Evolutionary conservation across 2,113 vertebrate genomes (phyloP).

Genomic region (Peromyscus californicus): DNA sequence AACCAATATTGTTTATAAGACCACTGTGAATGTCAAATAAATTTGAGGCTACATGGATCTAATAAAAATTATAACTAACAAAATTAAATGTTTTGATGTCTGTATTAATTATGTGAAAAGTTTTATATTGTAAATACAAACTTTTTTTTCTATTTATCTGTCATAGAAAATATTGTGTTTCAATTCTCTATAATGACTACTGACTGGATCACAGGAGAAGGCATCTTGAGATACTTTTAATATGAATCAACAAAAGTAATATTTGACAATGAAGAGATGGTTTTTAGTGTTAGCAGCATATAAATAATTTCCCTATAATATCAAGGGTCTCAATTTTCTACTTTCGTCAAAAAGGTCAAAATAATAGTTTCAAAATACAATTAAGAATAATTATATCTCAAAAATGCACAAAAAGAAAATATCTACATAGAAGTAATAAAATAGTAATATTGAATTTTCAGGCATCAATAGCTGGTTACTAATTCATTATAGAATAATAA

Average conservation of each 20-base stretch:
- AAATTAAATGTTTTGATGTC: background rate
- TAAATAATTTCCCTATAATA: background rate
- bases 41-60: background rate
- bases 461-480: background rate
- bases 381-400: background rate
- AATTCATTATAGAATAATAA: background rate
- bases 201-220: background rate
- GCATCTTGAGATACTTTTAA: background rate
- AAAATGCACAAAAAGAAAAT: constrained; percentile 4
- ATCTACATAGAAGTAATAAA: background rate
- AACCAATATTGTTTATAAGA: background rate
- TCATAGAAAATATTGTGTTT: background rate
- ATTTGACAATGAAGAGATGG: background rate
- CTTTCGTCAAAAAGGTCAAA: background rate
- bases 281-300: background rate
- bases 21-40: background rate
- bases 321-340: background rate
- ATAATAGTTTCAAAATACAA: background rate
- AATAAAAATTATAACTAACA: background rate
- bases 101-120: background rate
- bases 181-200: background rate
- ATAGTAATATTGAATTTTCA: background rate
- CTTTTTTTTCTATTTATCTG: background rate
- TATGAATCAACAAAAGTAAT: background rate
- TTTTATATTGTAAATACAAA: background rate